Conservation (phyloP, 2,113 vertebrate species). For the Coryphaenoides rupestris region DNA sequence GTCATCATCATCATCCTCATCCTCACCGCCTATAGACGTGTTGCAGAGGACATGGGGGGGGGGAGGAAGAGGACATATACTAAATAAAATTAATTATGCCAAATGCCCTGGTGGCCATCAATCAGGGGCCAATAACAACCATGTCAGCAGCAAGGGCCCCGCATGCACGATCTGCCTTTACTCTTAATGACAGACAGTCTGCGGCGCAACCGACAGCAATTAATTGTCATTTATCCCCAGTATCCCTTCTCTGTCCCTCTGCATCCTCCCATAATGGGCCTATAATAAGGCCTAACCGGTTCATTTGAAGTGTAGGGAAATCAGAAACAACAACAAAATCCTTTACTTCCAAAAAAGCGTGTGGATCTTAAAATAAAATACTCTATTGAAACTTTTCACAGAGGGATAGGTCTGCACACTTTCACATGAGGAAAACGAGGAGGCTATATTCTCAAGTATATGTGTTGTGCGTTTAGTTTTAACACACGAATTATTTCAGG, state of each 20-base stretch:
- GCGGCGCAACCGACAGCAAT: conserved; percentile 57
- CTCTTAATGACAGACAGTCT: conserved; percentile 50
- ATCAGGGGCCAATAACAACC: conserved; percentile 70
- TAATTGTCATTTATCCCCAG: conserved; percentile 64
- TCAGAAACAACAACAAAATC: too few species aligned
- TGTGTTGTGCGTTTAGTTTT: too few species aligned
- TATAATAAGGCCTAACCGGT: too few species aligned
- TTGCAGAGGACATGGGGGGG: conserved; percentile 26
- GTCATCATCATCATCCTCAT: conserved; percentile 55
- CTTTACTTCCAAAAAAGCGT: too few species aligned
- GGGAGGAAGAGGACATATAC: conserved; percentile 40
- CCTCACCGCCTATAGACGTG: conserved; percentile 24
- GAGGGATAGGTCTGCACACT: too few species aligned
- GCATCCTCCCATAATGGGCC: too few species aligned
- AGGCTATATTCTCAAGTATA: too few species aligned
- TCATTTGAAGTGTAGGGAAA: too few species aligned
- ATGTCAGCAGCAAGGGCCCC: conserved; percentile 58
- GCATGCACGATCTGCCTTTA: conserved; percentile 54
- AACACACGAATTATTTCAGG: too few species aligned
- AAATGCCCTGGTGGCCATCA: conserved; percentile 68
- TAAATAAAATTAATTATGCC: conserved; percentile 74
- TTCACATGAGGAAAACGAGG: too few species aligned
- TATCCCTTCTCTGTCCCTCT: conserved; percentile 2
- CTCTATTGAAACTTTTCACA: too few species aligned
- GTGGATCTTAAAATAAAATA: too few species aligned